Evolutionary conservation across 2,888 invertebrate genomes (phyloP).

Genomic region (Caenorhabditis afra): DNA sequence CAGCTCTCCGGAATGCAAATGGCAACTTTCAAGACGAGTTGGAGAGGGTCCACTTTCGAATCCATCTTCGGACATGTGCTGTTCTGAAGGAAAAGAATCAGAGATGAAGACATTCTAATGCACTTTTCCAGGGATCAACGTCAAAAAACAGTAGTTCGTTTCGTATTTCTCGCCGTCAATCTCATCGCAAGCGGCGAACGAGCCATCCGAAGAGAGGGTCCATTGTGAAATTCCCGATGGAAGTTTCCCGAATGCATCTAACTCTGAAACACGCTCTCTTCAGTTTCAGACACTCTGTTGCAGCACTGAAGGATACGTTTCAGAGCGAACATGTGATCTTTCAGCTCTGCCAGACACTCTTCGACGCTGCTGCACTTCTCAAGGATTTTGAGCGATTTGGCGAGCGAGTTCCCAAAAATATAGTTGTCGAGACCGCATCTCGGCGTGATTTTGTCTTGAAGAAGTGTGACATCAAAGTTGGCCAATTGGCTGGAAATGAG

Average conservation of each 20-base stretch:
- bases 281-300: not conserved
- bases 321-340: conserved; percentile 19
- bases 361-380: conserved; percentile 3
- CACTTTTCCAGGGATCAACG: conserved; percentile 25
- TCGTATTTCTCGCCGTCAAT: conserved; percentile 19
- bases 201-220: conserved; percentile 22
- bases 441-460: conserved; percentile 1
- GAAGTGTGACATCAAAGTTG: not conserved
- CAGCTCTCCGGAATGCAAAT: conserved; percentile 20
- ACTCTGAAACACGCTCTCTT: conserved; percentile 6
- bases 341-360: not conserved
- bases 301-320: too few relatives aligned
- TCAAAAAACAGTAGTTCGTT: conserved; percentile 30
- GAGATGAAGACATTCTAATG: not conserved
- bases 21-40: not conserved
- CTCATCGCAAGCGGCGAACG: conserved; percentile 9
- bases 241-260: conserved; percentile 27
- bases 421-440: conserved; percentile 10
- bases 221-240: conserved; percentile 31
- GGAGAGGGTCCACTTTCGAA: not conserved
- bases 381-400: not conserved
- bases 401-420: conserved; percentile 5
- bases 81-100: conserved; percentile 7
- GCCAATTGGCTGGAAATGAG: too few relatives aligned
- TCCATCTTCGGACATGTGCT: not conserved